Conservation (phyloP, 2,113 vertebrate species). For the Amblyornis subalaris region DNA sequence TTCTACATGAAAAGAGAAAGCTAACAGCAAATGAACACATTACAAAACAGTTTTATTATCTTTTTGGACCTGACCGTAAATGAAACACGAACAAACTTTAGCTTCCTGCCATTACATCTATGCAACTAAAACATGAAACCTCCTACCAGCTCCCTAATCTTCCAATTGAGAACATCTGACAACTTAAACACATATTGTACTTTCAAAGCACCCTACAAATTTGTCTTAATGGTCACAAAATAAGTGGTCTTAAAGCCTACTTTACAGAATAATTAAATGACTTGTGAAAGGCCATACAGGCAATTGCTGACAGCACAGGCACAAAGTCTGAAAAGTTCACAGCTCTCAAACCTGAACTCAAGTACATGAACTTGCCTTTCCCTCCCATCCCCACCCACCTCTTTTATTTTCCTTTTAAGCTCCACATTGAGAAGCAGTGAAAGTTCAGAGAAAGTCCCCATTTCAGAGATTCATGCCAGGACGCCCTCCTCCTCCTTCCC, state of each 20-base stretch:
- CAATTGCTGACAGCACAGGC: not conserved
- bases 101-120: not conserved
- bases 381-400: not conserved
- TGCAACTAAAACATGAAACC: not conserved
- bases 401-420: not conserved
- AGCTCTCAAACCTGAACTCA: not conserved
- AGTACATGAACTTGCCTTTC: not conserved
- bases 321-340: not conserved
- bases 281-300: not conserved
- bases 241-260: not conserved
- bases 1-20: not conserved
- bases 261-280: not conserved
- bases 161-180: not conserved
- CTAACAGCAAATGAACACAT: not conserved
- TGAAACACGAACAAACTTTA: not conserved
- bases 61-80: not conserved
- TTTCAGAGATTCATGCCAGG: not conserved
- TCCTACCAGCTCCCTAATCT: not conserved
- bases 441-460: not conserved
- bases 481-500: not conserved
- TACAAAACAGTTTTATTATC: not conserved
- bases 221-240: not conserved
- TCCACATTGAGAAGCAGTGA: not conserved
- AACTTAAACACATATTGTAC: not conserved
- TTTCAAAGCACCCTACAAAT: not conserved